Conservation (phyloP, 1,140 invertebrate species). For the Apis dorsata region DNA sequence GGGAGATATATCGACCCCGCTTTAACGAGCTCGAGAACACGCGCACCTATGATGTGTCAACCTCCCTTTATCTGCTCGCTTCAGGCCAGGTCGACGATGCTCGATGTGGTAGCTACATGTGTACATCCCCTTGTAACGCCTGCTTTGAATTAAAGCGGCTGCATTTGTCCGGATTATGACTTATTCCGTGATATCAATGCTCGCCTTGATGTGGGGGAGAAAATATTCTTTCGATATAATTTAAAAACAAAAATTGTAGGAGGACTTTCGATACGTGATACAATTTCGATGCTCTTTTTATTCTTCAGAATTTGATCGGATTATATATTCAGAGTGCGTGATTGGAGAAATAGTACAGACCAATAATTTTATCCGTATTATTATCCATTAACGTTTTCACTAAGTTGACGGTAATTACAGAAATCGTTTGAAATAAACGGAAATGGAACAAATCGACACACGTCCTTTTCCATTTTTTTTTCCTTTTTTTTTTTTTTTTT, state of each 20-base stretch:
- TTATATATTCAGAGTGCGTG: no score
- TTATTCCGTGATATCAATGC: conserved; percentile 31
- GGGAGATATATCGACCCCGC: conserved; percentile 44
- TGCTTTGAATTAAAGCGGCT: conserved; percentile 58
- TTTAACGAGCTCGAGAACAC: conserved; percentile 61
- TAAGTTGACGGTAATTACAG: not conserved
- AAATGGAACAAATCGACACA: not conserved
- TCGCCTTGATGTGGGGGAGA: not conserved
- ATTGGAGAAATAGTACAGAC: no score
- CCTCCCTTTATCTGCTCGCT: conserved; percentile 64
- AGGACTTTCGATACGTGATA: no score
- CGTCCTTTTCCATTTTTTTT: not conserved
- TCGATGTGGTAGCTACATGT: conserved; percentile 62
- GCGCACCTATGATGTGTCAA: conserved; percentile 61
- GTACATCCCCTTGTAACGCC: conserved; percentile 58
- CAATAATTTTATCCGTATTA: no score
- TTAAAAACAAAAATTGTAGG: no score
- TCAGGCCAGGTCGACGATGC: conserved; percentile 63
- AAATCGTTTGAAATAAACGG: not conserved
- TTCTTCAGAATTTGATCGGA: no score
- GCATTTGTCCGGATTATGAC: conserved; percentile 43
- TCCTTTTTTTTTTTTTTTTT: not conserved
- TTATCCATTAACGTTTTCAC: no score
- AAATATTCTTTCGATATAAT: no score
- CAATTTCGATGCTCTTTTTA: no score